Conservation (phyloP, 2,888 invertebrate species). For the Meghimatium bilineatum region DNA sequence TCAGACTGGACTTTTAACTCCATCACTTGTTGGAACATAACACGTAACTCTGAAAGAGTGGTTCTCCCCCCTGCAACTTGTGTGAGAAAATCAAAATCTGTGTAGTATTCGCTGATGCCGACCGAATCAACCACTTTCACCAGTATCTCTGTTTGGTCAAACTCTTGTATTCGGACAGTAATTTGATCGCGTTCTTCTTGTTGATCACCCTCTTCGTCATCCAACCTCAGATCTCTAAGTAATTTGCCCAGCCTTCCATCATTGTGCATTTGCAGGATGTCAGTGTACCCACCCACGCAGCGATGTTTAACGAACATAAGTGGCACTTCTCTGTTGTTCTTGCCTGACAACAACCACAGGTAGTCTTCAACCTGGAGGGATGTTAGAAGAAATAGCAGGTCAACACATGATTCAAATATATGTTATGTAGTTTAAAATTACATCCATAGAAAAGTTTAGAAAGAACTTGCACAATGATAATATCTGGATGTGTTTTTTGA, state of each 20-base stretch:
- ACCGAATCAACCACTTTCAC: conserved; percentile 3
- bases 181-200: background rate
- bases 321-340: conserved; percentile 42
- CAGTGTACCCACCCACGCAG: conserved; percentile 19
- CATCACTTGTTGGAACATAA: background rate
- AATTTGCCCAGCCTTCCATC: background rate
- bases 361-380: conserved; percentile 33
- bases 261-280: conserved; percentile 20
- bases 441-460: no score
- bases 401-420: background rate
- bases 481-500: no score
- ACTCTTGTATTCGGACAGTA: background rate
- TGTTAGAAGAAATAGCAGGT: background rate
- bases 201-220: background rate
- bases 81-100: background rate
- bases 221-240: background rate
- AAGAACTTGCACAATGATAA: no score
- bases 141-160: conserved; percentile 19
- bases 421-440: no score
- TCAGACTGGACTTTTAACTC: background rate
- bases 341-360: conserved; percentile 15
- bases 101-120: background rate
- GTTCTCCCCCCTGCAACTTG: background rate
- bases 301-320: conserved; percentile 25
- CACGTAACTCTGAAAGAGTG: background rate